phyloP scores from a whole-genome alignment of 2,888 invertebrate genomes.

The Esperia sulphurella region DNA sequence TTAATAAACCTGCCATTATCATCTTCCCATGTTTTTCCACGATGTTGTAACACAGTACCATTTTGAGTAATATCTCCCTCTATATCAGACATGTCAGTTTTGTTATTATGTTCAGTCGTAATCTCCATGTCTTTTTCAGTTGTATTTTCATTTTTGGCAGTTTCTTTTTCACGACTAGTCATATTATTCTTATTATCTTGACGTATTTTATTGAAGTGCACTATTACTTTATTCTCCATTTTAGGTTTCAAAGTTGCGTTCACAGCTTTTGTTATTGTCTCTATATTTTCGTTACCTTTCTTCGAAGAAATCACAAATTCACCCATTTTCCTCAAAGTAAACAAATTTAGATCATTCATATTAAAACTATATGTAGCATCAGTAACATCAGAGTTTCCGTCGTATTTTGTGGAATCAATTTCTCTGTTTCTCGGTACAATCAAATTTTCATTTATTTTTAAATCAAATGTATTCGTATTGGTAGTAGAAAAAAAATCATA shows the following conservation, averaged over 20 bases:
- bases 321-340: conserved; percentile 9
- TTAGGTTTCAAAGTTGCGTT: background rate
- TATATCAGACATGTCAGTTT: background rate
- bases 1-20: conserved; percentile 6
- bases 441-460: too few species aligned
- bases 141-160: too few species aligned
- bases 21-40: background rate
- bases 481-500: background rate
- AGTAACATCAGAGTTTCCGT: background rate
- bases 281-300: background rate
- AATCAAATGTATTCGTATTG: background rate
- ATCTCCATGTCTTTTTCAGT: too few species aligned
- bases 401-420: background rate
- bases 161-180: too few species aligned
- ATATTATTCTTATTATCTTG: too few species aligned
- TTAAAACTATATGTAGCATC: background rate
- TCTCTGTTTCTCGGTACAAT: background rate
- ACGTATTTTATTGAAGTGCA: background rate
- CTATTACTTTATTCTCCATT: background rate
- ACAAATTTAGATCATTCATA: background rate
- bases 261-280: background rate
- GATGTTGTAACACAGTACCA: background rate
- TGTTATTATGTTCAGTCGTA: too few species aligned
- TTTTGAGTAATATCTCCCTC: background rate
- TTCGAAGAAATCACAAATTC: conserved; percentile 1